Evolutionary conservation across 2,797 vertebrate genomes (phyloP).

Genomic region (Helarctos malayanus): DNA sequence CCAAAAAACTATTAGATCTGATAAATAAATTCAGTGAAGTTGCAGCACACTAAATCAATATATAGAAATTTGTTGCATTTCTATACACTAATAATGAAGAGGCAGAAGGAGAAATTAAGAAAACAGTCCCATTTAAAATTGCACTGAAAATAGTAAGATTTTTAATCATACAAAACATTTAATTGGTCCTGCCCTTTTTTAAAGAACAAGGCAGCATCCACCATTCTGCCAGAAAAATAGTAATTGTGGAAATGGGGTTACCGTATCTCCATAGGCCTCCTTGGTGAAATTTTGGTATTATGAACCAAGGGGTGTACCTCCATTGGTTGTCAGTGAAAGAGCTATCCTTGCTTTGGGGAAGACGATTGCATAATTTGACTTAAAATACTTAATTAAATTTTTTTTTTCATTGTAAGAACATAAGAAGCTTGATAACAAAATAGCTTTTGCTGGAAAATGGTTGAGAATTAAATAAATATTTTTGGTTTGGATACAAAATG

Average conservation of each 20-base stretch:
- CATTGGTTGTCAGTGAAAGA: conserved; percentile 66
- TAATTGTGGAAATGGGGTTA: conserved; percentile 50
- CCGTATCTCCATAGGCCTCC: conserved; percentile 64
- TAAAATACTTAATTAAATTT: conserved; percentile 20
- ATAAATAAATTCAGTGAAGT: background rate
- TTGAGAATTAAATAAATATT: background rate
- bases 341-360: conserved; percentile 59
- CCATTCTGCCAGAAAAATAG: conserved; percentile 59
- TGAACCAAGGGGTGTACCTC: background rate
- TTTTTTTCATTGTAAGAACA: background rate
- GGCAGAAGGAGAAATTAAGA: background rate
- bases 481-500: conserved; percentile 52
- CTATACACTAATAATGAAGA: background rate
- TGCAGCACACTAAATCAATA: background rate
- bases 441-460: background rate
- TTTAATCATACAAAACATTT: conserved; percentile 82
- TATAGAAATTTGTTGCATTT: background rate
- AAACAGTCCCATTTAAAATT: background rate
- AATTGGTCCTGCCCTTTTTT: conserved; percentile 81
- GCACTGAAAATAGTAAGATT: background rate
- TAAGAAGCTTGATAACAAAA: conserved; percentile 2
- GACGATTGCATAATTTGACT: background rate
- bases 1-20: background rate
- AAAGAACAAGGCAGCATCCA: conserved; percentile 65
- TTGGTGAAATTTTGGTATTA: conserved; percentile 45